A percentile compares a stretch with the other conserved stretches of the same genome.
Evolutionary conservation across 2,113 vertebrate genomes (phyloP).

Genomic region (Todiramphus chloris): DNA sequence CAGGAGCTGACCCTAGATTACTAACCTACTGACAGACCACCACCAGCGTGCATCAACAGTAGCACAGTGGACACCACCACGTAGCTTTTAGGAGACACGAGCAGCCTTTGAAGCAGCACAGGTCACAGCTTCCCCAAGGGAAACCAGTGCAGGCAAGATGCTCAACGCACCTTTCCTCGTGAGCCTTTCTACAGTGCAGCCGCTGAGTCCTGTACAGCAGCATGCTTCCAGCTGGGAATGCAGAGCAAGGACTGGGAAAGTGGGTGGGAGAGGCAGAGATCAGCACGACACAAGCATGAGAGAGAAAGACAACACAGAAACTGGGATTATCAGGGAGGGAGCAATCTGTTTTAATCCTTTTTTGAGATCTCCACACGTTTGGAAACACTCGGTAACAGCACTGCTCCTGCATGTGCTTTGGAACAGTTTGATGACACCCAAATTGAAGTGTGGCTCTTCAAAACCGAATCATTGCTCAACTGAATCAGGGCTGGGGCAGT

Average conservation of each 20-base stretch:
- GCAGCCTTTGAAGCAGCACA: background rate
- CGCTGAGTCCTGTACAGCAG: rapidly evolving
- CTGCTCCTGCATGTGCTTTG: too few relatives aligned
- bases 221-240: rapidly evolving
- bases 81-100: rapidly evolving
- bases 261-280: background rate
- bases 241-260: background rate
- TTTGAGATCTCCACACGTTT: background rate
- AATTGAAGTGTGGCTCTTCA: background rate
- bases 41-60: rapidly evolving
- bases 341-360: background rate
- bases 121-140: background rate
- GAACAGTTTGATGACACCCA: background rate
- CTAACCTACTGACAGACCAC: background rate
- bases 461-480: background rate
- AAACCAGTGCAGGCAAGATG: background rate
- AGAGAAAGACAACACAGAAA: background rate
- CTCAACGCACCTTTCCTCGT: rapidly evolving
- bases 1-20: background rate
- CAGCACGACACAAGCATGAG: rapidly evolving
- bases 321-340: background rate
- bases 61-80: background rate
- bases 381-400: background rate
- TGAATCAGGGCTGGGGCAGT: background rate
- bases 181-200: background rate